phyloP scores from a whole-genome alignment of 1,140 invertebrate species.

The Drosophila willistoni region DNA sequence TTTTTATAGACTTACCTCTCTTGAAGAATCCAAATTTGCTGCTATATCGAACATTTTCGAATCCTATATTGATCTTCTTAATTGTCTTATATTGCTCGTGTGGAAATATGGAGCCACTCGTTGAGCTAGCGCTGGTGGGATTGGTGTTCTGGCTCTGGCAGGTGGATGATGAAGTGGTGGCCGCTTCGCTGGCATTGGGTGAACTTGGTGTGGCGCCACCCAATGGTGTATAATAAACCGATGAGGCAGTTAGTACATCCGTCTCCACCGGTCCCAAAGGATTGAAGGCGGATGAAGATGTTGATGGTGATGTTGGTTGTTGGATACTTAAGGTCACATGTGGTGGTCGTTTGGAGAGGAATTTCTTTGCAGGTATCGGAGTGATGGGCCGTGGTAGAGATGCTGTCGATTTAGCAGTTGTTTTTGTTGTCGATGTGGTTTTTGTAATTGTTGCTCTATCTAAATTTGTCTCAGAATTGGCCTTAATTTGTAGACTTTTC shows the following conservation, averaged over 20 bases:
- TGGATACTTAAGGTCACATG: slow-evolving; percentile 55
- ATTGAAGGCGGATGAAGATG: slow-evolving; percentile 18
- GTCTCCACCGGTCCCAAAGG: slow-evolving; percentile 36
- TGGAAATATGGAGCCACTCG: slow-evolving; percentile 60
- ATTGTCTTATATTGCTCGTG: slow-evolving; percentile 71
- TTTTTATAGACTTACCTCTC: slow-evolving; percentile 62
- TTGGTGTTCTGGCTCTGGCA: slow-evolving; percentile 16
- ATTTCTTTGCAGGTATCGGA: slow-evolving; percentile 57
- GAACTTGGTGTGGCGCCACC: slow-evolving; percentile 30
- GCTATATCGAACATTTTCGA: slow-evolving; percentile 67
- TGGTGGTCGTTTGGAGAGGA: slow-evolving; percentile 54
- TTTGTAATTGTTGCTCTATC: slow-evolving; percentile 14
- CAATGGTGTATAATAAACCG: slow-evolving; percentile 56
- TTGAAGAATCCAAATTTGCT: slow-evolving; percentile 65
- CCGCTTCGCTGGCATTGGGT: slow-evolving; percentile 36
- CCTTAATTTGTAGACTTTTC: slow-evolving; percentile 41
- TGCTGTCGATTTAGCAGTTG: slow-evolving; percentile 17
- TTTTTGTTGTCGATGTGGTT: slow-evolving; percentile 19
- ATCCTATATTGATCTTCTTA: slow-evolving; percentile 74
- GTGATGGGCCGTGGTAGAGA: slow-evolving; percentile 60
- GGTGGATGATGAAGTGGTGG: slow-evolving; percentile 9
- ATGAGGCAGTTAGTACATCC: slow-evolving; percentile 50
- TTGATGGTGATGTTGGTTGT: slow-evolving; percentile 8
- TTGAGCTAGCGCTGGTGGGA: slow-evolving; percentile 33
- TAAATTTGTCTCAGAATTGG: slow-evolving; percentile 55